Percentiles rank a stretch among this genome's conserved stretches.
Evolutionary conservation across 2,797 vertebrate genomes (phyloP).

Genomic region (Myioborus miniatus): DNA sequence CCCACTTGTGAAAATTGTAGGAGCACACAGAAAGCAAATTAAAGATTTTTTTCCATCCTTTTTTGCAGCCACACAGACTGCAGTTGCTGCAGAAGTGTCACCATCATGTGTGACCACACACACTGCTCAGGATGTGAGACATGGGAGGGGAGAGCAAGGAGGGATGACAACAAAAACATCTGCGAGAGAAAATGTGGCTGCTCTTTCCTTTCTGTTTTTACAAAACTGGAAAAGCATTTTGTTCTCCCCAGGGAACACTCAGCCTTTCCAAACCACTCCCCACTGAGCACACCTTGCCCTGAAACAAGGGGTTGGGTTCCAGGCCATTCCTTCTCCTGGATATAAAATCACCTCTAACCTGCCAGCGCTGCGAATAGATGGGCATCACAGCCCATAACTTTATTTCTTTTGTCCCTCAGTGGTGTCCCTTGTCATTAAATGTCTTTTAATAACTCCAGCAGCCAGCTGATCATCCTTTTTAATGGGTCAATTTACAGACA

Average conservation of each 20-base stretch:
- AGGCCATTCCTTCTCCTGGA: background rate
- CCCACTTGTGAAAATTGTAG: background rate
- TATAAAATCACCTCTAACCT: background rate
- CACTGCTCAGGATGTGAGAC: background rate
- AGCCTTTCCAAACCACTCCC: background rate
- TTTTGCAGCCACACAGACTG: background rate
- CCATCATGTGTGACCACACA: background rate
- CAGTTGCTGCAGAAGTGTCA: rapidly evolving
- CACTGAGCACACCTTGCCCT: background rate
- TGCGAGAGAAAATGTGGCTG: background rate
- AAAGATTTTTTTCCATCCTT: background rate
- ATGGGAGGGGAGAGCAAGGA: background rate
- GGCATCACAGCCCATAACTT: background rate
- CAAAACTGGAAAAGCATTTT: background rate
- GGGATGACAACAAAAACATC: background rate
- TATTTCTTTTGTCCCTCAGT: background rate
- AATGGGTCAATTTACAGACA: background rate
- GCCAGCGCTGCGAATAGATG: background rate
- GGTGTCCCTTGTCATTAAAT: background rate
- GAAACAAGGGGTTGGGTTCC: background rate
- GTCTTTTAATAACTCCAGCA: background rate
- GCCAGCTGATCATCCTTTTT: background rate
- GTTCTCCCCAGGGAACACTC: background rate
- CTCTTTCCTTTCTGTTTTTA: background rate
- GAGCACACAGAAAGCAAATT: background rate